Evolutionary conservation across 2,113 vertebrate genomes (phyloP).

Genomic region (Eclectus roratus): DNA sequence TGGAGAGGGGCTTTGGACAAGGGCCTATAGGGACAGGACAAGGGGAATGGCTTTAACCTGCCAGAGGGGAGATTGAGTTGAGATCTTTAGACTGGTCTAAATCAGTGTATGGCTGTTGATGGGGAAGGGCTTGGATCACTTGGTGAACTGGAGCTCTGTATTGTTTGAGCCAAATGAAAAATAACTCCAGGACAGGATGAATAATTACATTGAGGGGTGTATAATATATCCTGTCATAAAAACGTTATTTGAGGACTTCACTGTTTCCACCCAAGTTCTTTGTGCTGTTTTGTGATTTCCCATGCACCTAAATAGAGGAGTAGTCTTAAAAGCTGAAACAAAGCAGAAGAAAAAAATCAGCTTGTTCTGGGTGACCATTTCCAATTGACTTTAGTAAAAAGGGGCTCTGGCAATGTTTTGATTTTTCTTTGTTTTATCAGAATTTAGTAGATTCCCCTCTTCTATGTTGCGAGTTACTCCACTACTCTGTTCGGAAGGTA

Average conservation of each 20-base stretch:
- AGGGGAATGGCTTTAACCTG: not conserved
- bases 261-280: not conserved
- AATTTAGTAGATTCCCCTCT: not conserved
- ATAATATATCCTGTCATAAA: not conserved
- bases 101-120: not conserved
- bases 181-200: not conserved
- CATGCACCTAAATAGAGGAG: not conserved
- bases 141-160: not conserved
- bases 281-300: not conserved
- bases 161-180: not conserved
- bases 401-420: not conserved
- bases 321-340: not conserved
- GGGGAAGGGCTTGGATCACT: not conserved
- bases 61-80: not conserved
- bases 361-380: not conserved
- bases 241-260: not conserved
- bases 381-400: not conserved
- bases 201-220: not conserved
- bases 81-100: not conserved
- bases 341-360: not conserved
- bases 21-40: rapidly evolving
- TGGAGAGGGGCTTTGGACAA: not conserved
- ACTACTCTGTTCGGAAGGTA: not conserved
- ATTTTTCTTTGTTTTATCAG: not conserved
- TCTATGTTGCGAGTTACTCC: not conserved